Evolutionary conservation across 2,113 vertebrate genomes (phyloP), one percentile per base, ranked within the genome.

Genomic region (Terrapene triunguis): DNA sequence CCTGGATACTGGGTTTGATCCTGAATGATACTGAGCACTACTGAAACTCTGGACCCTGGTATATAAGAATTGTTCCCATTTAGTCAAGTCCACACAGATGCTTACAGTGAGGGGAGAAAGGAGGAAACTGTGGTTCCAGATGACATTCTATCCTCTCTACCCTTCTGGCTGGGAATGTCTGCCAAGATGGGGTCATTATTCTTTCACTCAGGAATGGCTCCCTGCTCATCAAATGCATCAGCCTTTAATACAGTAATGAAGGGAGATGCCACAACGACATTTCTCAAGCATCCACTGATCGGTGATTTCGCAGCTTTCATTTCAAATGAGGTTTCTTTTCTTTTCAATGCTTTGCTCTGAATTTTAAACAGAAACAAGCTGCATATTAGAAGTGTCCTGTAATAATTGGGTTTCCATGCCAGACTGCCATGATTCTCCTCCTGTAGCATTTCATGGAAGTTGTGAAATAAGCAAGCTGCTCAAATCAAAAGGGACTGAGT

Each of bases 281-380:
- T 72, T 22, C 35, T n/a, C 35, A 72, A 72, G 35, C 35, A 72
- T 38, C 65, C n/a, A 38, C 65, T 22, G n/a, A 72, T 3, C 2
- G 19, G 65, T 72, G n/a, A 22, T 35, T n/a, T n/a, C 8, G 17
- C 35, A 69, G 65, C 65, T n/a, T 69, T n/a, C 17, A 69, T 38
- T 72, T 22, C 65, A 22, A 21, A 22, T 38, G 65, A 72, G 35
- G n/a, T 72, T 72, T 38, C 51, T 53, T 81, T 53, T 51, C 32
- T 81, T 35, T 21, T 21, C 4, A 22, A 38, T 0, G 4, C 84
- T n/a, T 6, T 0, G 0, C 0, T 90, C n/a, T 1, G 48, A 59
- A 21, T 1, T 11, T 8, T 0, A 2, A 69, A 53, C 4, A 0
- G 32, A 38, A 42, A 54, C 47, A 3, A 90, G 76, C 89, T 97